A percentile compares a stretch with the other conserved stretches of the same genome.
These are phyloP conservation scores for Mirza zaza DNA, from an alignment of 2,113 vertebrate species.

Conservation along the genomic window DNA sequence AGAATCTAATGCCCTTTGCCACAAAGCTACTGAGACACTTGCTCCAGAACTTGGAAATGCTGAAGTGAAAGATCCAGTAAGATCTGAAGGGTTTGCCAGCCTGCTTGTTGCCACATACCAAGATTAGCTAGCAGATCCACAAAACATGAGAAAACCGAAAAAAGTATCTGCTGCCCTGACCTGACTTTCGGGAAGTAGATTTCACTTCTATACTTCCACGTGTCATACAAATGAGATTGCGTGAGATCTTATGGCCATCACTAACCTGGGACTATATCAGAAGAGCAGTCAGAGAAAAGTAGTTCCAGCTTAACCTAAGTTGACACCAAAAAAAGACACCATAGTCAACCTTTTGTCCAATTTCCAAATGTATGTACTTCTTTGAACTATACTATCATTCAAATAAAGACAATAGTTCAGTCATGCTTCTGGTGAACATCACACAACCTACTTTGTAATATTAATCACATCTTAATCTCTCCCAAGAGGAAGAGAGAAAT, in stretches of 20 bases:
- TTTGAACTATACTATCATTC: not conserved
- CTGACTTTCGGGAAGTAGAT: not conserved
- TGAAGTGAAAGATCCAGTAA: not conserved
- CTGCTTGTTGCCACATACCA: not conserved
- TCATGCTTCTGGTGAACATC: not conserved
- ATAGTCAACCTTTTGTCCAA: not conserved
- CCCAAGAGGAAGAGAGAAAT: not conserved
- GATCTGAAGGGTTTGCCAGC: not conserved
- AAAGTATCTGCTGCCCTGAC: not conserved
- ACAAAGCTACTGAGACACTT: not conserved
- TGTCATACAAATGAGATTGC: too few species aligned
- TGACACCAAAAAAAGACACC: not conserved
- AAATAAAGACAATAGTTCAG: not conserved
- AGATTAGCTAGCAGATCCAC: not conserved
- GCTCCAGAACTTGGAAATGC: not conserved
- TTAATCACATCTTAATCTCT: not conserved
- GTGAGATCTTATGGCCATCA: not conserved
- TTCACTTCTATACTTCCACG: not conserved
- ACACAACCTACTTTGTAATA: not conserved
- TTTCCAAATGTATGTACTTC: not conserved
- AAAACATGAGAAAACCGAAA: not conserved
- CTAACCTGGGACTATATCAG: not conserved
- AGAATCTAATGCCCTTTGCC: not conserved
- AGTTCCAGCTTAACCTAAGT: not conserved
- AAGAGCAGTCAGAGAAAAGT: not conserved